Base-by-base conservation (phyloP, 2,888 invertebrate species). In the Mythimna vitellina region DNA sequence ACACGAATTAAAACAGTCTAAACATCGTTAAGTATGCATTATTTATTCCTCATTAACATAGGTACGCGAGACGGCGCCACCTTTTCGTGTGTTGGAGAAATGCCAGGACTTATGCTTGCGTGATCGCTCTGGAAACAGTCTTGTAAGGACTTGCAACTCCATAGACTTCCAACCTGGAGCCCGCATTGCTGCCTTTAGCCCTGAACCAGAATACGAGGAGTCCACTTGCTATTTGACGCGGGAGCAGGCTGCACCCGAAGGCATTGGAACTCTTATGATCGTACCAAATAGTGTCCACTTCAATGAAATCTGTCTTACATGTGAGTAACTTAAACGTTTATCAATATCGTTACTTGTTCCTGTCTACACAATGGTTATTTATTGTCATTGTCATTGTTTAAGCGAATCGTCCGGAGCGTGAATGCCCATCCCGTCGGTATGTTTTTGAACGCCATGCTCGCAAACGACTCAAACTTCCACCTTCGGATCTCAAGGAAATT, bases 111-210 rank as follows among this genome's bases (percentile, higher is more conserved):
- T 98, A 14, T 99, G 99, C 88, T 94, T 98, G 73, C 97, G 98
- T 25, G 99, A 99, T 91, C 97, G 98, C 79, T 98, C 92, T 96
- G 97, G 97, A 14, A 98, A 98, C 91, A 98, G 98, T 91, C 96
- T 98, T 62, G 98, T 98, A 29, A 97, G 98, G 81, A 97, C 98
- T 1, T 99, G 99, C 92, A 97, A 98, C 78, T 99, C 98, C 60
- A 98, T 99, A 85, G 99, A 99, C 93, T 99, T 99, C 90, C 98
- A 98, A 93, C 98, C 99, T 0, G 99, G 99, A 71, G 98, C 98
- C 82, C 96, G 98, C 54, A 98, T 98, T 81, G 98, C 98, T 49
- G 98, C 98, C 0, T 98, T 98, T 87, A 98, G 98, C 82, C 97
- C 98, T 10, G 97, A 97, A 80, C 97, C 98, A 1, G 98, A 98